Evolutionary conservation across 2,113 vertebrate genomes (phyloP).

Genomic region (Chamaetylas fuelleborni): DNA sequence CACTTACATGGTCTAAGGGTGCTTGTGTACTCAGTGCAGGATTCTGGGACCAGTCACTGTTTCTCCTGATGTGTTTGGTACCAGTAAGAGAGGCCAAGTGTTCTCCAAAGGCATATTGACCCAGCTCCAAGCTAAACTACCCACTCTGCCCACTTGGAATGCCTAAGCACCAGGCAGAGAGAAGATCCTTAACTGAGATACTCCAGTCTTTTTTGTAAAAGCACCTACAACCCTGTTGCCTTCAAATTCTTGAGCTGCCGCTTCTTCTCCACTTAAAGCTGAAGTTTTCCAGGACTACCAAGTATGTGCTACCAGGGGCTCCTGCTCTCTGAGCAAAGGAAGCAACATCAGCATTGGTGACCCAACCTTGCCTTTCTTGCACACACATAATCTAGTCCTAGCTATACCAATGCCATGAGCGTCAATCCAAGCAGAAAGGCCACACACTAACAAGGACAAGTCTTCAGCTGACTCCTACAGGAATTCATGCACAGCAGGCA

Average conservation of each 20-base stretch:
- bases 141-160: background rate
- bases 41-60: background rate
- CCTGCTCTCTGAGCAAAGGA: background rate
- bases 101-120: accelerated
- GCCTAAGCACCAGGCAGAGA: background rate
- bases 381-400: background rate
- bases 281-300: background rate
- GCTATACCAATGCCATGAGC: accelerated
- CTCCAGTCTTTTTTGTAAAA: background rate
- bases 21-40: background rate
- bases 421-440: background rate
- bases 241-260: background rate
- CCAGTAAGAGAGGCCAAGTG: background rate
- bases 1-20: background rate
- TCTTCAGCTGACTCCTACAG: background rate
- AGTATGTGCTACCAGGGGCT: background rate
- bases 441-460: background rate
- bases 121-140: background rate
- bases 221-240: background rate
- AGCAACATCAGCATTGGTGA: background rate
- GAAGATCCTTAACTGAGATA: background rate
- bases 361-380: background rate
- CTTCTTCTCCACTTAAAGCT: background rate
- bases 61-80: background rate
- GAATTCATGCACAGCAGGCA: accelerated